Evolutionary conservation across 2,888 invertebrate genomes (phyloP), one percentile per base, ranked within the genome.

Genomic region (Spilarctia lutea): DNA sequence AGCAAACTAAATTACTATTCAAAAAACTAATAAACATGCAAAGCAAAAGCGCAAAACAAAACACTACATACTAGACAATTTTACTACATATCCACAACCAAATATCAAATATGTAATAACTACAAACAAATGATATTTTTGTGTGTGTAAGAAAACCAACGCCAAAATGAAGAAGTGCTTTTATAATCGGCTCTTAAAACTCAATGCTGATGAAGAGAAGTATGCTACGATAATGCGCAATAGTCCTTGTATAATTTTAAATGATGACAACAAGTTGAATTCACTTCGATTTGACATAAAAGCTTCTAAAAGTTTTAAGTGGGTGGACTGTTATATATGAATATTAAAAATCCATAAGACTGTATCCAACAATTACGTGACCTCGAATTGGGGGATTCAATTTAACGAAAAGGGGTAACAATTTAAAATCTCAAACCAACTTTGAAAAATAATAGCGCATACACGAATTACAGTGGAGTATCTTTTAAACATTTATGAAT

Each of bases 11-110:
- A 45, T 16, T 45, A 45, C n/a, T 13, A 0, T 20, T 0, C 20
- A 7, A 71, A 13, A 67, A 56, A 68, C 13, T 24, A 45, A 33
- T 39, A 39, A n/a, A 72, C 79, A 80, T 82, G 83, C 81, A 56
- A 82, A 83, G 84, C 84, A 73, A 33, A 85, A 80, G 85, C 83
- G 80, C 79, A 73, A 68, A 76, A 60, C 24, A 11, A 48, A 4
- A 45, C 13, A 52, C 11, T 60, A 33, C 13, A 65, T 39, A 63
- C 35, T 45, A 30, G 33, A n/a, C 11, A 60, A 24, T 60, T 27
- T 48, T 48, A 30, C 18, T 30, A 30, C 18, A 16, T 48, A 48
- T 48, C 48, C 45, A 68, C 48, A 48, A 27, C 13, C 48, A 68
- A 24, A 48, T 48, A 33, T 24, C 13, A 68, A 13, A 48, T 33